A percentile compares a stretch with the other conserved stretches of the same genome.
phyloP scores from a whole-genome alignment of 2,888 invertebrate genomes.

The Drosophila bunnanda region DNA sequence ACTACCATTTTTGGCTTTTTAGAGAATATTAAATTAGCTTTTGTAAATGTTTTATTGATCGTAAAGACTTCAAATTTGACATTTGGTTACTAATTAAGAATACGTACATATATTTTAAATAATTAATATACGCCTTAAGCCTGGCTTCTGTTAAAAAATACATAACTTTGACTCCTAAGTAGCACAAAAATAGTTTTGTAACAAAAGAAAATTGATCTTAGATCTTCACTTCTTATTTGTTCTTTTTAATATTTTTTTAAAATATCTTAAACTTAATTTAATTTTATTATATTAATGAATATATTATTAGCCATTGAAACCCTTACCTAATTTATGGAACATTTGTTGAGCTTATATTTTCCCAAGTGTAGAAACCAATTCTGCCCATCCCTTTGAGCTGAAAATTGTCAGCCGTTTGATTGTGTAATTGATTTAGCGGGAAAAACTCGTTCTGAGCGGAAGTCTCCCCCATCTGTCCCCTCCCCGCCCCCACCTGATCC shows the following conservation, averaged over 20 bases:
- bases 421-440: constrained; percentile 75
- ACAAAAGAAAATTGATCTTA: too few relatives aligned
- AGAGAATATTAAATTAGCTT: neutral
- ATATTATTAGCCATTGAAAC: too few relatives aligned
- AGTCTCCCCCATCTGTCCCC: neutral
- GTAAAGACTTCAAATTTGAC: too few relatives aligned
- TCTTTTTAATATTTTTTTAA: too few relatives aligned
- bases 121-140: too few relatives aligned
- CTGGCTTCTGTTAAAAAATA: too few relatives aligned
- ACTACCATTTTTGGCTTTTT: neutral
- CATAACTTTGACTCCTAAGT: too few relatives aligned
- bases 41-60: neutral
- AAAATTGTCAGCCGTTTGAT: constrained; percentile 72
- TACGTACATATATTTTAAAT: neutral
- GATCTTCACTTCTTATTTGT: too few relatives aligned
- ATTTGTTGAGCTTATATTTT: neutral
- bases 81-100: neutral
- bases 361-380: neutral
- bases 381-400: constrained; percentile 18
- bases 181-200: too few relatives aligned
- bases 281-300: too few relatives aligned
- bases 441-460: constrained; percentile 19
- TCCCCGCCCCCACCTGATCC: neutral
- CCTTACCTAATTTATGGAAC: too few relatives aligned
- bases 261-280: too few relatives aligned